Evolutionary conservation across 2,888 invertebrate species (phyloP).

Genomic region (Perithous albicinctus): DNA sequence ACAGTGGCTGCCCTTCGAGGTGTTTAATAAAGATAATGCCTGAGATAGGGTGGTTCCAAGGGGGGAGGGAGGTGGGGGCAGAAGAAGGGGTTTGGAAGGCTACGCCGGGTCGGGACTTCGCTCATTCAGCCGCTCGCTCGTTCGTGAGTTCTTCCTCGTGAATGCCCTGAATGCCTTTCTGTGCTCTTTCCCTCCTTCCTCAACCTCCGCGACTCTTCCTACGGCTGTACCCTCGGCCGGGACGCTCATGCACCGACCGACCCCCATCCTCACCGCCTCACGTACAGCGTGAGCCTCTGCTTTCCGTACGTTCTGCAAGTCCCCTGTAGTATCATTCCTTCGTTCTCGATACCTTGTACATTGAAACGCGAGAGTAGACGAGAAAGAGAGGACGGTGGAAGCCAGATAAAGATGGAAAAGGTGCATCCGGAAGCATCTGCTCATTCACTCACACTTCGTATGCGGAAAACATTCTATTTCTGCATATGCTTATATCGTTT

Average conservation of each 20-base stretch:
- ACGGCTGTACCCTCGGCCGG: slow-evolving; percentile 57
- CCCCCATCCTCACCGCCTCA: slow-evolving; percentile 35
- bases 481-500: neutral
- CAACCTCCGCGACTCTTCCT: slow-evolving; percentile 53
- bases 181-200: slow-evolving; percentile 67
- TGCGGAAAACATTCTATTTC: slow-evolving; percentile 2
- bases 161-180: slow-evolving; percentile 82
- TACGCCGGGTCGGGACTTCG: slow-evolving; percentile 78
- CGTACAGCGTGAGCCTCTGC: neutral
- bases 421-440: slow-evolving; percentile 2
- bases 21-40: slow-evolving; percentile 84
- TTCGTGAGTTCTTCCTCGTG: slow-evolving; percentile 81
- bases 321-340: slow-evolving; percentile 20
- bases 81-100: slow-evolving; percentile 59
- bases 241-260: slow-evolving; percentile 29
- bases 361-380: neutral
- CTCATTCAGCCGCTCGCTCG: slow-evolving; percentile 80
- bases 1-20: slow-evolving; percentile 77
- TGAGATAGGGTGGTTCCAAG: slow-evolving; percentile 79
- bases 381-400: neutral
- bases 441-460: neutral
- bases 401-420: slow-evolving; percentile 2
- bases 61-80: slow-evolving; percentile 49
- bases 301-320: neutral
- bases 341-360: slow-evolving; percentile 21